These are phyloP conservation scores for Lithophane ornitopus DNA, from an alignment of 2,888 invertebrate genomes.

Conservation along the genomic window DNA sequence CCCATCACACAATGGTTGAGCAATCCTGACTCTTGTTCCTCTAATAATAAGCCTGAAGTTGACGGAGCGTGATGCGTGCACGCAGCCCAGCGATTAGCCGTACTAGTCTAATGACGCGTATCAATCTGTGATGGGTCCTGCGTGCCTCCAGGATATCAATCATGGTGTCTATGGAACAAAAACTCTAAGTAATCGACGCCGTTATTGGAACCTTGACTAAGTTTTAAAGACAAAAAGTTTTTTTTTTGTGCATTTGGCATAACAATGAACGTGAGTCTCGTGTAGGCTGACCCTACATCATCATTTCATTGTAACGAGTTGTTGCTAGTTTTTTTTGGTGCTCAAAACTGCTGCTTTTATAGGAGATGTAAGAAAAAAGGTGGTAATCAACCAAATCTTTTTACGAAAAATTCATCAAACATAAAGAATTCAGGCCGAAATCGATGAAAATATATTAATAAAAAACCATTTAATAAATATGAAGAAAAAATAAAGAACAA, in stretches of 20 bases:
- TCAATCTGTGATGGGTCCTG: constrained; percentile 71
- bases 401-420: neutral
- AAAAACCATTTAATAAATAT: neutral
- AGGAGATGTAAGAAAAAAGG: neutral
- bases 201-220: constrained; percentile 59
- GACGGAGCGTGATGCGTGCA: constrained; percentile 63
- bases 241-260: constrained; percentile 27
- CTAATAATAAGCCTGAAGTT: constrained; percentile 50
- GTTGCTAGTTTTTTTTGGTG: neutral
- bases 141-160: constrained; percentile 74
- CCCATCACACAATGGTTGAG: constrained; percentile 43
- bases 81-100: constrained; percentile 63
- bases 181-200: constrained; percentile 59
- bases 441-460: neutral
- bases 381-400: neutral
- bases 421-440: neutral
- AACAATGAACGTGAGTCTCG: constrained; percentile 19
- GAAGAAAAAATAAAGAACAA: neutral
- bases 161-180: constrained; percentile 62
- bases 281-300: neutral
- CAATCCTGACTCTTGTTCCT: constrained; percentile 54
- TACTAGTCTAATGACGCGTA: constrained; percentile 72
- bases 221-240: constrained; percentile 25
- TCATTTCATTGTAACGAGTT: too few species aligned
- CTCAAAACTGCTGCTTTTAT: neutral